Percentiles rank a stretch among this genome's conserved stretches.
Conservation (phyloP, 30 jellyfish, hydroid and myxozoan species). For the Hydra vulgaris region DNA sequence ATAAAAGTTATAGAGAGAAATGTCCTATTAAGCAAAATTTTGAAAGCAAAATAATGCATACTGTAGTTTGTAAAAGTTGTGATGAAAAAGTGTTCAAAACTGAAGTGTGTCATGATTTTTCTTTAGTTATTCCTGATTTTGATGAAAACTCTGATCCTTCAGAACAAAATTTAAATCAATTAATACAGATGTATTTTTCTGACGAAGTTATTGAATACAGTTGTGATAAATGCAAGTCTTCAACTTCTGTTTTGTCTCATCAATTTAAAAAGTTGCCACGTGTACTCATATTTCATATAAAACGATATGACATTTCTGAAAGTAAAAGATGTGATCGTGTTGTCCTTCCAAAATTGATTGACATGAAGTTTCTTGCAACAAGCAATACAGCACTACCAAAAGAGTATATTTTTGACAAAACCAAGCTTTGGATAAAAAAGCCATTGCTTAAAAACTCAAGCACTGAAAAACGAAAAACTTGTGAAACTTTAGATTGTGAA, state of each 20-base stretch:
- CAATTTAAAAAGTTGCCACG: constrained; percentile 66
- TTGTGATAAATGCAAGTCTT: constrained; percentile 53
- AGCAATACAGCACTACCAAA: constrained; percentile 9
- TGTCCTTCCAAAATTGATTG: constrained; percentile 43
- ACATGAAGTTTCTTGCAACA: constrained; percentile 11
- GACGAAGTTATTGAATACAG: constrained; percentile 55
- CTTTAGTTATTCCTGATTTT: constrained; percentile 64
- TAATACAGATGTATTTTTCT: constrained; percentile 45
- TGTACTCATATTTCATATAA: constrained; percentile 60
- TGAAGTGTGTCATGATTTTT: constrained; percentile 53
- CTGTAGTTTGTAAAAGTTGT: constrained; percentile 48
- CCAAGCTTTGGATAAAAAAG: constrained; percentile 20
- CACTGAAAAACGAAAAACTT: constrained; percentile 19
- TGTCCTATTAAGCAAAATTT: constrained; percentile 72
- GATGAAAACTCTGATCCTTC: constrained; percentile 65
- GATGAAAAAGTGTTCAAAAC: constrained; percentile 34
- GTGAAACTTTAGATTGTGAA: constrained; percentile 1
- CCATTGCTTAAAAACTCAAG: constrained; percentile 11
- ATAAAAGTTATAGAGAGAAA: background rate
- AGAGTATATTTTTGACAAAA: constrained; percentile 22
- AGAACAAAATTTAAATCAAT: constrained; percentile 45
- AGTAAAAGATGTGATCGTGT: constrained; percentile 42
- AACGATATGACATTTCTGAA: constrained; percentile 57
- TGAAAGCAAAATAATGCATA: constrained; percentile 52
- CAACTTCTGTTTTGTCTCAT: constrained; percentile 42